Evolutionary conservation across 2,888 invertebrate genomes (phyloP).

Genomic region (Pyrgus malvae): DNA sequence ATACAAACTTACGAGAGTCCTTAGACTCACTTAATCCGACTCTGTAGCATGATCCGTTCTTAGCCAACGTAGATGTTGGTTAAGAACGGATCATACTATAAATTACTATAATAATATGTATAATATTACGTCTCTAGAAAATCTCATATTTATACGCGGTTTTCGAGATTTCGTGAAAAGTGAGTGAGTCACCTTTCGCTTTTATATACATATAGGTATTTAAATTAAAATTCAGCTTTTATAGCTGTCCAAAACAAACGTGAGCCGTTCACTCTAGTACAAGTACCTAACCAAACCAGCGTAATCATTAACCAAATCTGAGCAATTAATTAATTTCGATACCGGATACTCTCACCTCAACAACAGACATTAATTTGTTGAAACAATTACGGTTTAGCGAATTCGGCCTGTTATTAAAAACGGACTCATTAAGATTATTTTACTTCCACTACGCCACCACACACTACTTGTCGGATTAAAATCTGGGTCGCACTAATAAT

Average conservation of each 20-base stretch:
- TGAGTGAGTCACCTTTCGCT: no score
- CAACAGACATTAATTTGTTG: constrained; percentile 14
- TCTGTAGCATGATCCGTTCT: no score
- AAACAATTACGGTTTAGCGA: constrained; percentile 17
- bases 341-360: constrained; percentile 34
- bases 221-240: no score
- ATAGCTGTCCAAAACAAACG: background rate
- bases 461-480: constrained; percentile 14
- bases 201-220: no score
- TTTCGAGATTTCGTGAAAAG: no score
- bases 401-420: constrained; percentile 14
- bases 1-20: no score
- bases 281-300: background rate
- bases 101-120: no score
- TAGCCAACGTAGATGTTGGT: no score
- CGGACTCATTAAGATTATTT: constrained; percentile 20
- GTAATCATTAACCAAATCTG: constrained; percentile 52
- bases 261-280: background rate
- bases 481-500: constrained; percentile 25
- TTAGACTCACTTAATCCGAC: no score
- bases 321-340: constrained; percentile 57
- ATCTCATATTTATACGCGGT: no score
- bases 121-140: no score
- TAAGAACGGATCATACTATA: no score
- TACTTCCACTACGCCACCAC: background rate